These are phyloP conservation scores for Adelosebastes latens DNA, from an alignment of 2,797 vertebrate genomes.

Conservation along the genomic window DNA sequence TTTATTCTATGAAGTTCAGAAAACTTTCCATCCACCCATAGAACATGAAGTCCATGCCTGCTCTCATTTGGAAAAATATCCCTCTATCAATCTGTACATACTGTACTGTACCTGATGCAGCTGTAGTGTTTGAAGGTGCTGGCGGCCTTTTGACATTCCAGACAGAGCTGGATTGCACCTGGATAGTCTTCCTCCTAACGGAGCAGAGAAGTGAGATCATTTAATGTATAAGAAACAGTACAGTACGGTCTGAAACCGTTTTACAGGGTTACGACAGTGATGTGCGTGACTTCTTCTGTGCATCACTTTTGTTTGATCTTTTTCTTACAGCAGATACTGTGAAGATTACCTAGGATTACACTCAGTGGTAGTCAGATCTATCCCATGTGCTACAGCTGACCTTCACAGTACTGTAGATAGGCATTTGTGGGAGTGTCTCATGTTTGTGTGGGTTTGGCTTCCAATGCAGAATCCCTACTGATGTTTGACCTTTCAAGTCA, in stretches of 20 bases:
- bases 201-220: conserved; percentile 12
- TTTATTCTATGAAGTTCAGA: not conserved
- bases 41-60: not conserved
- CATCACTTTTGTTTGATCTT: not conserved
- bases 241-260: not conserved
- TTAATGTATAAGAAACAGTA: not conserved
- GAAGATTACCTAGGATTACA: conserved; percentile 2
- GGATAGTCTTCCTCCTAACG: conserved; percentile 97
- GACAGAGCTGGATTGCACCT: conserved; percentile 96
- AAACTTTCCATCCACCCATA: not conserved
- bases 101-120: conserved; percentile 92
- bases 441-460: conserved; percentile 30
- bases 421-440: not conserved
- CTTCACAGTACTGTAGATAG: conserved; percentile 14
- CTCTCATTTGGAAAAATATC: conserved; percentile 2
- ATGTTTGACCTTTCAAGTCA: conserved; percentile 53
- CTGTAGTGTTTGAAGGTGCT: conserved; percentile 99
- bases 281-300: not conserved
- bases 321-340: not conserved
- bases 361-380: conserved; percentile 1
- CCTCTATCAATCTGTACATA: conserved; percentile 27
- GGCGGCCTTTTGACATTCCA: conserved; percentile 98
- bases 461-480: conserved; percentile 4
- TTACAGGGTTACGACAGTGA: not conserved
- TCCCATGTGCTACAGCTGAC: conserved; percentile 14